Base-by-base conservation (phyloP, 2,888 invertebrate genomes). In the Lampropteryx suffumata region DNA sequence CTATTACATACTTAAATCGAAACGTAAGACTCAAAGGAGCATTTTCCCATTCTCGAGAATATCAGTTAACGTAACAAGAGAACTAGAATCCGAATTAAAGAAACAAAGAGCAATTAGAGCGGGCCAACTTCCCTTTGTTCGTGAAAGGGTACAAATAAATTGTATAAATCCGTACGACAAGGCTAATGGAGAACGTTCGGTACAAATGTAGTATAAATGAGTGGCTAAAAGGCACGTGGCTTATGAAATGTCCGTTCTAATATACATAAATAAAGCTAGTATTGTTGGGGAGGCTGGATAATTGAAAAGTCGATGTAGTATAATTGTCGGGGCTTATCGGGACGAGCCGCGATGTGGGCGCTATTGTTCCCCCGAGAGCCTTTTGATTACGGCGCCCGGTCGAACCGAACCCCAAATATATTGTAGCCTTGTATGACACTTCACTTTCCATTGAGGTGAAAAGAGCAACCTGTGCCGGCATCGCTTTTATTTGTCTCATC, bases 241-340 rank as follows among this genome's bases (percentile, higher is more conserved):
- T 74, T 76, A 79, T 80, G 79, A 85, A 85, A 84, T 88, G 85
- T 84, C 87, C 84, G 81, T 74, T 80, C 84, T 88, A 85, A 88
- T 87, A 86, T 82, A 84, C 83, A 84, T 82, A 89, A 87, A 89
- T 87, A 87, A 86, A 82, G 76, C 79, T 77, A 81, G 87, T 80
- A 84, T 88, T 89, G 87, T 89, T 84, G 76, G 76, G 78, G 81
- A 80, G 76, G 79, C 76, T 76, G 86, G 85, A 83, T 90, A 90
- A 90, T 90, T 90, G 89, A 89, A 89, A 90, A 90, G 88, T 90
- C 87, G 86, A 88, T 90, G 89, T 88, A 85, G 87, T 87, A 88
- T 90, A 90, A 90, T 89, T 89, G 89, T 84, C 79, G 86, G 73
- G 85, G 89, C 84, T 90, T 89, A 89, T 89, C 88, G 84, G 82